phyloP scores from a whole-genome alignment of 1,140 invertebrate species.

The Planococcus citri region DNA sequence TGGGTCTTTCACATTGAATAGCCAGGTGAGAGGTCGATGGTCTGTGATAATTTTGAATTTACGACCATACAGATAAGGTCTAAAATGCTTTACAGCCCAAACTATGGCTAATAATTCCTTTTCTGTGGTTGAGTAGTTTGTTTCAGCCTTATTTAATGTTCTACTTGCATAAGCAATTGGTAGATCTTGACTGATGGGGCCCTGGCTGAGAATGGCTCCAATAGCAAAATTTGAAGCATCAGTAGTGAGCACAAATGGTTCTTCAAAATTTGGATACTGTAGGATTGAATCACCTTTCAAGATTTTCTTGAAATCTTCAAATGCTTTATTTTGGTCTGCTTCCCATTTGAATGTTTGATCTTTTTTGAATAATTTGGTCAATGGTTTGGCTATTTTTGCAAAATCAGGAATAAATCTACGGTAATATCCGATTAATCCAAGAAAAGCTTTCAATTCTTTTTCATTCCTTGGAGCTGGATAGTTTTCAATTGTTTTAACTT shows the following conservation, averaged over 20 bases:
- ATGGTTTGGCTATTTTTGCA: conserved; percentile 28
- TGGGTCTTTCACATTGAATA: conserved; percentile 37
- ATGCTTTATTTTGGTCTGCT: conserved; percentile 27
- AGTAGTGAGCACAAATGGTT: conserved; percentile 42
- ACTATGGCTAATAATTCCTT: too few species aligned
- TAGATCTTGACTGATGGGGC: conserved; percentile 22
- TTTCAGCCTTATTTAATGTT: conserved; percentile 34
- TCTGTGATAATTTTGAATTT: too few species aligned
- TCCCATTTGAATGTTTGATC: neutral
- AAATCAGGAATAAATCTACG: conserved; percentile 32
- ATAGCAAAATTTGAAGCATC: conserved; percentile 32
- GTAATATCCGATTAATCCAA: conserved; percentile 37
- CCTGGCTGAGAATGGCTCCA: conserved; percentile 31
- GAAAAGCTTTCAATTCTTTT: conserved; percentile 34
- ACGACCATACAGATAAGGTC: too few species aligned
- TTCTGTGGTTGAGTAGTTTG: conserved; percentile 36
- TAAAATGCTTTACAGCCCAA: too few species aligned
- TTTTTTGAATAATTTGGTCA: conserved; percentile 27
- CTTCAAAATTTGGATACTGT: conserved; percentile 32
- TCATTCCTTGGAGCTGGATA: conserved; percentile 30
- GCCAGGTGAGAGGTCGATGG: conserved; percentile 37
- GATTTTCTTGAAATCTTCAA: conserved; percentile 33
- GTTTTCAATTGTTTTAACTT: conserved; percentile 32
- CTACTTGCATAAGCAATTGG: conserved; percentile 35
- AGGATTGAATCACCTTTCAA: conserved; percentile 32